Evolutionary conservation across 1,140 invertebrate species (phyloP).

Genomic region (Formica selysi): DNA sequence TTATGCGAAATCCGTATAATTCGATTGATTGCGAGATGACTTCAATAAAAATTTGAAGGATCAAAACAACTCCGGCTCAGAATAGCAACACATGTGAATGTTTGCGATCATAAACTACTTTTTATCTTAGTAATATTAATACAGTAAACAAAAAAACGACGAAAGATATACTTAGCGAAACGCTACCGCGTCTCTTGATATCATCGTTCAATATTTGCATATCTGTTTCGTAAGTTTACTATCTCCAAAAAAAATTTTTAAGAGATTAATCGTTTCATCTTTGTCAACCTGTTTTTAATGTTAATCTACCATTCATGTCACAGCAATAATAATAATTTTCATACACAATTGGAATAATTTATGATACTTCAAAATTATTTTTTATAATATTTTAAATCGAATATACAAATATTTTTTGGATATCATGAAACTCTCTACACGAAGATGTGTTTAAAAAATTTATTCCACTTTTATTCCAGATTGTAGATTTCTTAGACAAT

Average conservation of each 20-base stretch:
- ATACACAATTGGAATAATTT: conserved; percentile 8
- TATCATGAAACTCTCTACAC: background rate
- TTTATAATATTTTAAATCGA: background rate
- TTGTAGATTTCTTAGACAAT: background rate
- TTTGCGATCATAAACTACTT: background rate
- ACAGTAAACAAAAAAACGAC: too few relatives aligned
- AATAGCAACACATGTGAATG: background rate
- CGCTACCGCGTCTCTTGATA: too few relatives aligned
- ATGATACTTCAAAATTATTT: background rate
- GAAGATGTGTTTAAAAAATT: background rate
- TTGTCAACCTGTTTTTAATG: background rate
- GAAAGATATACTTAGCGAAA: too few relatives aligned
- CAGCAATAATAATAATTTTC: background rate
- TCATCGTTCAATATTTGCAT: background rate
- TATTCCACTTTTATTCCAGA: background rate
- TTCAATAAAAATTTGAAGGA: background rate
- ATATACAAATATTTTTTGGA: background rate
- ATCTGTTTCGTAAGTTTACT: background rate
- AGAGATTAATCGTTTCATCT: background rate
- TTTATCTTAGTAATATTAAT: background rate
- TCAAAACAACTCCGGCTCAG: background rate
- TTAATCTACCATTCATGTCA: background rate
- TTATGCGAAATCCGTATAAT: conserved; percentile 1
- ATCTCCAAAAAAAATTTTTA: background rate
- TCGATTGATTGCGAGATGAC: background rate